A percentile compares a stretch with the other conserved stretches of the same genome.
Conservation (phyloP, 2,113 vertebrate species). For the Eptatretus burgeri region DNA sequence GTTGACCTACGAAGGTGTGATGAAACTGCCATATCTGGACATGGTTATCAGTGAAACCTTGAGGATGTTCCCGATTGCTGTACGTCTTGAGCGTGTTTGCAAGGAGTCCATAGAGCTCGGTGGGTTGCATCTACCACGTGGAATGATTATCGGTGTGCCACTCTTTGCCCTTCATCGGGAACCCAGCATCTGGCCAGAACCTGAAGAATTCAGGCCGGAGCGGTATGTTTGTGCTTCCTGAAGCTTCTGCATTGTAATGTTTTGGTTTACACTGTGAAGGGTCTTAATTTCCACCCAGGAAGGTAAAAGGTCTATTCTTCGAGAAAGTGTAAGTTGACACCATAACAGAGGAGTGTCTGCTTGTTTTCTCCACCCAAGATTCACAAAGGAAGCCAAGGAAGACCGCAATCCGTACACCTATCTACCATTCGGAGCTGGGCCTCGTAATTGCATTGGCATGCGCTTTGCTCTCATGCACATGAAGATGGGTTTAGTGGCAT, state of each 20-base stretch:
- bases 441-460: constrained; percentile 38
- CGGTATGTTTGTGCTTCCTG: constrained; percentile 16
- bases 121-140: constrained; percentile 26
- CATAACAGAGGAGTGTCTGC: too few relatives aligned
- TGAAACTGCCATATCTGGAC: constrained; percentile 42
- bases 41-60: constrained; percentile 32
- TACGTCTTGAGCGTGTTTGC: constrained; percentile 26
- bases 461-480: constrained; percentile 25
- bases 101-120: constrained; percentile 28
- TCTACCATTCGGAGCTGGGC: constrained; percentile 33
- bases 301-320: too few relatives aligned
- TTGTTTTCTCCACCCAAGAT: constrained; percentile 14
- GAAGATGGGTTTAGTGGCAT: constrained; percentile 20
- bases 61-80: constrained; percentile 18
- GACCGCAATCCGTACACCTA: constrained; percentile 20
- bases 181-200: constrained; percentile 19
- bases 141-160: constrained; percentile 18
- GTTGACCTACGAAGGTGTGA: constrained; percentile 18
- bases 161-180: constrained; percentile 16
- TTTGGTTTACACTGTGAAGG: too few relatives aligned
- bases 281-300: too few relatives aligned
- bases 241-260: too few relatives aligned
- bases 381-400: constrained; percentile 24
- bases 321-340: too few relatives aligned
- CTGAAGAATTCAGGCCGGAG: constrained; percentile 28